phyloP scores from a whole-genome alignment of 2,888 invertebrate species.

The Drosophila mulleri region DNA sequence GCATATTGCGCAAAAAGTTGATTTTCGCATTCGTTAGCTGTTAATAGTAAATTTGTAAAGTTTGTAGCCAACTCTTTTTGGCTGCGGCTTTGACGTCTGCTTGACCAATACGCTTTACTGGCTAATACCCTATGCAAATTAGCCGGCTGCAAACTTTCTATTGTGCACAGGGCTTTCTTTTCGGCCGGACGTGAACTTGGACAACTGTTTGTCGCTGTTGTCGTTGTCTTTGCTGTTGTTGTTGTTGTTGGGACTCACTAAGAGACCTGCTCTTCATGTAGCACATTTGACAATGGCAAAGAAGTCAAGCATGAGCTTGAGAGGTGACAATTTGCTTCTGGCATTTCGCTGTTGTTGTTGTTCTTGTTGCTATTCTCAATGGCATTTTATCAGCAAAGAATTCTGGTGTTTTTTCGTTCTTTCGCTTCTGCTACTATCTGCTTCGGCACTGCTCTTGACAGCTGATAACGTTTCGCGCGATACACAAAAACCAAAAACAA shows the following conservation, averaged over 20 bases:
- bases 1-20: constrained; percentile 49
- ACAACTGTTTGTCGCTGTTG: constrained; percentile 6
- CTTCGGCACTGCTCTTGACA: constrained; percentile 32
- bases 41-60: constrained; percentile 34
- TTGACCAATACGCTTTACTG: constrained; percentile 49
- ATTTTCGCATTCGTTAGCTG: constrained; percentile 8
- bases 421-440: constrained; percentile 30
- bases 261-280: constrained; percentile 22
- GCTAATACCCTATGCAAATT: constrained; percentile 68
- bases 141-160: constrained; percentile 60
- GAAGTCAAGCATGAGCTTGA: constrained; percentile 17
- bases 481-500: constrained; percentile 5
- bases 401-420: constrained; percentile 17
- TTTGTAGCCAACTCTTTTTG: constrained; percentile 35
- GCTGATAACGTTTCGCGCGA: constrained; percentile 40
- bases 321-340: constrained; percentile 37
- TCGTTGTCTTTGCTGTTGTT: not conserved
- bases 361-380: constrained; percentile 45
- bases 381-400: constrained; percentile 67
- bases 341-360: not conserved
- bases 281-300: constrained; percentile 42
- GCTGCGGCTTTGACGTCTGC: constrained; percentile 49
- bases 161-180: constrained; percentile 57
- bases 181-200: constrained; percentile 40
- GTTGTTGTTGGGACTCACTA: constrained; percentile 1